Conservation (phyloP, 1,140 invertebrate genomes). For the Plectrocnemia conspersa region DNA sequence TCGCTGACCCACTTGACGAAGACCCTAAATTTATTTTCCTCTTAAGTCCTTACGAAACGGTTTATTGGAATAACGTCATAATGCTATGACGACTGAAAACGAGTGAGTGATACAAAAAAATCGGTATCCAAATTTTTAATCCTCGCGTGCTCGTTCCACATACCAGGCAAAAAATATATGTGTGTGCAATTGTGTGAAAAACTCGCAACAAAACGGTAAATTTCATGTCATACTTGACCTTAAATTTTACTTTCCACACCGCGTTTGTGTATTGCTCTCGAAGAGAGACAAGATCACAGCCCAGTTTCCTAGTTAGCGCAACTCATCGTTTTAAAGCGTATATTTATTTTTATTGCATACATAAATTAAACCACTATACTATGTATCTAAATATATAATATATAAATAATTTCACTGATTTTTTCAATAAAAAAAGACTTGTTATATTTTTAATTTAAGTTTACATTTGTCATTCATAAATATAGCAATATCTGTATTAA, state of each 20-base stretch:
- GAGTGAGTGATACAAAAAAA: no score
- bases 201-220: slow-evolving; percentile 24
- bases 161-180: neutral
- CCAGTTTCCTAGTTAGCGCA: slow-evolving; percentile 22
- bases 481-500: no score
- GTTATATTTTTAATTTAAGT: no score
- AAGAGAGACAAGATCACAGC: slow-evolving; percentile 23
- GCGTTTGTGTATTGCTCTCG: slow-evolving; percentile 15
- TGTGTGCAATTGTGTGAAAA: slow-evolving; percentile 14
- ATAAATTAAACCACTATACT: no score
- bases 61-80: slow-evolving; percentile 1
- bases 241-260: slow-evolving; percentile 26
- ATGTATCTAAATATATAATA: no score
- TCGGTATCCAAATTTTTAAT: neutral
- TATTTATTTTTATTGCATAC: no score
- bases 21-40: neutral
- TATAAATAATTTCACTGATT: no score
- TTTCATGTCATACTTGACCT: slow-evolving; percentile 23
- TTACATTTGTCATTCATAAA: no score
- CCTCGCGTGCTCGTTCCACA: neutral
- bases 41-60: neutral
- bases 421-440: no score
- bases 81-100: no score
- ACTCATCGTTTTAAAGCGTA: slow-evolving; percentile 5
- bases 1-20: slow-evolving; percentile 14